These are phyloP conservation scores for Caenorhabditis sp. DNA, from an alignment of 2,888 invertebrate species.

Conservation along the genomic window DNA sequence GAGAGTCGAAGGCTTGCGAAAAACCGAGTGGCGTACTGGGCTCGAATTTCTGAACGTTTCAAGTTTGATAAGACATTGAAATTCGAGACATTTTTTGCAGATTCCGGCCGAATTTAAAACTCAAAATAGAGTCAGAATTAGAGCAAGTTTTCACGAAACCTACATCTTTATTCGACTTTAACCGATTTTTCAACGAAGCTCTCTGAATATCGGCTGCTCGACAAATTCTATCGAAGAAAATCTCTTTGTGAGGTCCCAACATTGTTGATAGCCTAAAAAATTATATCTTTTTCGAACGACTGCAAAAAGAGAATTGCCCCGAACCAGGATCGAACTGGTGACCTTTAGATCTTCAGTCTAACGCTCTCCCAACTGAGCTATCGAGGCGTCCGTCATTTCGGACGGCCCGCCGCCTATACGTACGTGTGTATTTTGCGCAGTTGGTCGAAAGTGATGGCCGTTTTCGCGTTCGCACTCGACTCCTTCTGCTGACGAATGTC, in stretches of 20 bases:
- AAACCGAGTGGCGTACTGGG: conserved; percentile 9
- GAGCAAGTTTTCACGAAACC: too few relatives aligned
- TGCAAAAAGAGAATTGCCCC: conserved; percentile 63
- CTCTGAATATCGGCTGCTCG: conserved; percentile 68
- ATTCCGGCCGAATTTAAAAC: too few relatives aligned
- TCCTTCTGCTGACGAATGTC: conserved; percentile 67
- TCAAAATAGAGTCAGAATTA: too few relatives aligned
- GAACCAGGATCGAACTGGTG: conserved; percentile 79
- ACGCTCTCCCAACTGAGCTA: conserved; percentile 79
- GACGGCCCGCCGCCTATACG: conserved; percentile 4
- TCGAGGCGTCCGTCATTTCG: conserved; percentile 48
- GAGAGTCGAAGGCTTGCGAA: conserved; percentile 37
- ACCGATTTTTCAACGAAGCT: conserved; percentile 67
- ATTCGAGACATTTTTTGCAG: too few relatives aligned
- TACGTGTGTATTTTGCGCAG: conserved; percentile 64
- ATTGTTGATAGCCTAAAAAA: conserved; percentile 59
- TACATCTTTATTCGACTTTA: conserved; percentile 69
- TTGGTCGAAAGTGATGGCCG: conserved; percentile 67
- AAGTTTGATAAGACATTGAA: too few relatives aligned
- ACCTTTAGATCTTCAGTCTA: conserved; percentile 79
- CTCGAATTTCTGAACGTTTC: conserved; percentile 37
- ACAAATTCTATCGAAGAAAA: conserved; percentile 67
- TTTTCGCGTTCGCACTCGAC: conserved; percentile 67
- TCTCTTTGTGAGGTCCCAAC: conserved; percentile 65
- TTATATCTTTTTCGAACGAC: neutral